Evolutionary conservation across 2,113 vertebrate species (phyloP).

Genomic region (Cyanocitta stelleri): DNA sequence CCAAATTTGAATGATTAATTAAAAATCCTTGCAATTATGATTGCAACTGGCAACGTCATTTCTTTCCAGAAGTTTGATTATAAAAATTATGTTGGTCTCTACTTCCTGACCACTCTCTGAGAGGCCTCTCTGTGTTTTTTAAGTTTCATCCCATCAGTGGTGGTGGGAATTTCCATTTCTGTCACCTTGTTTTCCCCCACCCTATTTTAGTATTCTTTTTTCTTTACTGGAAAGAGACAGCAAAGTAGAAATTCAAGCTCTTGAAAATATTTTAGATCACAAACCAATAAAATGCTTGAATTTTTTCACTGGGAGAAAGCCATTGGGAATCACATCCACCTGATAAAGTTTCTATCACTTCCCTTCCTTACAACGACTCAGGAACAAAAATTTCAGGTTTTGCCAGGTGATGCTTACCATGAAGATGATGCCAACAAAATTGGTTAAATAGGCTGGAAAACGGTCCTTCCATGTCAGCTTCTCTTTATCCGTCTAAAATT

Average conservation of each 20-base stretch:
- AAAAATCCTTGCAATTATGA: not conserved
- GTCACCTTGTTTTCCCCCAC: not conserved
- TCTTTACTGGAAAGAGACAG: not conserved
- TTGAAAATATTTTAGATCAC: not conserved
- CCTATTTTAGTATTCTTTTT: not conserved
- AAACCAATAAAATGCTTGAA: not conserved
- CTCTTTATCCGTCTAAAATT: constrained; percentile 82
- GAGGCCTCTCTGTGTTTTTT: not conserved
- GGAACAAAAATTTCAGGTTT: not conserved
- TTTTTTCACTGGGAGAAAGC: not conserved
- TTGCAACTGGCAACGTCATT: not conserved
- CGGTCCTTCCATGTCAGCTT: constrained; percentile 94
- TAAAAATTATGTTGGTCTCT: not conserved
- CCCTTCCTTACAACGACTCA: not conserved
- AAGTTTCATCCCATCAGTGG: not conserved
- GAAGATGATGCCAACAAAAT: constrained; percentile 82
- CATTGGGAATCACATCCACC: not conserved
- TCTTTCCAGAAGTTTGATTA: not conserved
- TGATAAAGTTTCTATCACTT: not conserved
- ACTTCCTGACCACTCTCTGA: not conserved
- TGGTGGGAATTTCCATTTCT: not conserved
- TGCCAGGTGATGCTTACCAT: constrained; percentile 78
- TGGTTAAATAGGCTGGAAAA: constrained; percentile 87
- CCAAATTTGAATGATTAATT: not conserved
- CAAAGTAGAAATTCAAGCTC: not conserved